A percentile compares a stretch with the other conserved stretches of the same genome.
These are phyloP conservation scores for Bursaphelenchus okinawaensis DNA, from an alignment of 2,888 invertebrate species.

Conservation along the genomic window DNA sequence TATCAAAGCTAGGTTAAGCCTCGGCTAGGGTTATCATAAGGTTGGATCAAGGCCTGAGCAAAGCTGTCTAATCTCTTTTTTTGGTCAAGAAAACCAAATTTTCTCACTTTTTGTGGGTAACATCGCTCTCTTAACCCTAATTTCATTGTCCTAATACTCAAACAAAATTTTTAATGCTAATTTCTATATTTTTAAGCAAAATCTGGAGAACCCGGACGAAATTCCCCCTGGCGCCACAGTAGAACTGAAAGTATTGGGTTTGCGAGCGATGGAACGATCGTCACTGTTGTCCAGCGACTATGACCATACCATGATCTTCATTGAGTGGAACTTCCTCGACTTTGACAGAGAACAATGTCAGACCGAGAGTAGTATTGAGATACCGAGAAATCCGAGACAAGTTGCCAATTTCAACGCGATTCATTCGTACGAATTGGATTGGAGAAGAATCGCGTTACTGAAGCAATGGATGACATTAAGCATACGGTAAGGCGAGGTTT, in stretches of 20 bases:
- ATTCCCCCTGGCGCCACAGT: constrained; percentile 18
- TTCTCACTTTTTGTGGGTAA: too few relatives aligned
- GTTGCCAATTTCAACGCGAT: not conserved
- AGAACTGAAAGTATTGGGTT: constrained; percentile 25
- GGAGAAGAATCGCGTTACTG: constrained; percentile 38
- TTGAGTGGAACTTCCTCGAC: constrained; percentile 40
- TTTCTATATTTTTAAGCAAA: too few relatives aligned
- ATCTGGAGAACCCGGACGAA: constrained; percentile 17
- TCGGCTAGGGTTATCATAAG: too few relatives aligned
- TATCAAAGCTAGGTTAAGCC: too few relatives aligned
- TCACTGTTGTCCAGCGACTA: constrained; percentile 25
- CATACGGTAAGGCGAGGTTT: constrained; percentile 22
- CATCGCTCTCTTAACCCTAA: too few relatives aligned
- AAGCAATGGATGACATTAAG: constrained; percentile 46
- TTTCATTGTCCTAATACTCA: too few relatives aligned
- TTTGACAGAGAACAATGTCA: constrained; percentile 30
- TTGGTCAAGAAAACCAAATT: too few relatives aligned
- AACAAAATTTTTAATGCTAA: too few relatives aligned
- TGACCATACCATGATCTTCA: constrained; percentile 30
- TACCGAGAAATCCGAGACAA: constrained; percentile 23
- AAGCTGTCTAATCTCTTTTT: too few relatives aligned
- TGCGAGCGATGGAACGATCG: constrained; percentile 34
- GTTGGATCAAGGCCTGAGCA: too few relatives aligned
- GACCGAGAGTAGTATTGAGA: constrained; percentile 17
- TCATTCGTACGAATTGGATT: constrained; percentile 34